Base-by-base conservation (phyloP, 2,113 vertebrate genomes). In the Gymnarchus niloticus region DNA sequence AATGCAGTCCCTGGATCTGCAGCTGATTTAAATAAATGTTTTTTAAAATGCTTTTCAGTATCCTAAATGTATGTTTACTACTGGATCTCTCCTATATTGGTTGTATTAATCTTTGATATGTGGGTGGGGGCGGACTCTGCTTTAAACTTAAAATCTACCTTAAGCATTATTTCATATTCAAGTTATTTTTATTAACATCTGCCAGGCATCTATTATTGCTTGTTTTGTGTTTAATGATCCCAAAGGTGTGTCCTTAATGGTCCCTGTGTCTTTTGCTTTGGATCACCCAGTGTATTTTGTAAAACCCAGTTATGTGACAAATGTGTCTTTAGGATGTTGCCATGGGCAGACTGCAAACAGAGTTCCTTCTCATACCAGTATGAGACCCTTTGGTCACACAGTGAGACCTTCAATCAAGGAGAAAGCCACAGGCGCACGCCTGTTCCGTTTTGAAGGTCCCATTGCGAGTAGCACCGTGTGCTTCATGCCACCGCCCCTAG, bases 1-100 rank as follows among this genome's bases (percentile, higher is more conserved):
- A 85, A 90, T 83, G 5, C 88, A 84, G 88, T 88, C 57, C 88
- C 87, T 91, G 88, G 88, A 76, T 56, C 33, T 52, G 54, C 23
- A 54, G 83, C 78, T 12, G 3, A 0, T 25, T 25, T 57, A 2
- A n/a, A n/a, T n/a, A n/a, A n/a, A n/a, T n/a, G n/a, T n/a, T n/a
- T 49, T 69, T 84, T 73, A 33, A 28, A 41, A 25, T 56, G n/a
- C 28, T 1, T 54, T 54, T 54, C 3, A 54, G 52, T 54, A 9
- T 54, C 19, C 12, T 10, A 14, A 54, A 54, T 54, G 5, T 19
- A 33, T 69, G 5, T 37, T 69, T 33, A 69, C 4, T 37, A 6
- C 37, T 37, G 28, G 3, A 12, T 12, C 6, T 37, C 2, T 14
- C 19, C 8, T 17, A 3, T 54, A 54, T 54, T 14, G 12, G 28